Base-by-base conservation (phyloP, 2,797 vertebrate genomes). In the Phalloptychus januarius region DNA sequence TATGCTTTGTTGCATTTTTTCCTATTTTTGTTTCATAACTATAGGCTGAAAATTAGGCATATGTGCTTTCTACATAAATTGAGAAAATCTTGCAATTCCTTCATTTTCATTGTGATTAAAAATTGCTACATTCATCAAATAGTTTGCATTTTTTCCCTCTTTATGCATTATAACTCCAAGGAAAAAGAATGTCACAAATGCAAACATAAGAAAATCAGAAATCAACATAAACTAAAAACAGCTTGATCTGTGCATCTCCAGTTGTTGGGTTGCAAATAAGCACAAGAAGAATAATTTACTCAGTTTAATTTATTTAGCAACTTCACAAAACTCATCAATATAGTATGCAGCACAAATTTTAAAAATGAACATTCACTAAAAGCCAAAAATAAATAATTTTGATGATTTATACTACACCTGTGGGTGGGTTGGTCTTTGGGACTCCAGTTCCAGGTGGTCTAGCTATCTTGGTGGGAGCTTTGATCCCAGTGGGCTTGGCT, bases 401-500 rank as follows among this genome's bases (percentile, higher is more conserved):
- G 33, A 20, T 15, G 23, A n/a, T 20, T 38, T 54, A 63, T 8
- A 13, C 28, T 84, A 85, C 84, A 96, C 96, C 92, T 86, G 95
- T 67, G 78, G 94, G 78, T 15, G 93, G 46, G 65, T 86, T 90
- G 18, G 96, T 95, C 42, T 97, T 95, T 79, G 97, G 95, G 81
- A 95, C 88, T 77, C 94, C 87, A 0, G 94, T 76, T 74, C 92
- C 93, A 50, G 96, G 93, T 6, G 96, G 92, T 87, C 95, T 97
- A 54, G 94, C 92, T 90, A 98, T 97, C 94, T 97, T 99, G 89
- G 95, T 97, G 70, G 98, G 98, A 86, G 95, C 97, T 92, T 99
- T 99, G 38, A 99, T 96, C 89, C 98, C 97, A 74, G 96, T 99
- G 67, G 97, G 92, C 82, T 98, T 99, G 42, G 97, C 94, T 91